Evolutionary conservation across 1,140 invertebrate genomes (phyloP).

Genomic region (Arion vulgaris): DNA sequence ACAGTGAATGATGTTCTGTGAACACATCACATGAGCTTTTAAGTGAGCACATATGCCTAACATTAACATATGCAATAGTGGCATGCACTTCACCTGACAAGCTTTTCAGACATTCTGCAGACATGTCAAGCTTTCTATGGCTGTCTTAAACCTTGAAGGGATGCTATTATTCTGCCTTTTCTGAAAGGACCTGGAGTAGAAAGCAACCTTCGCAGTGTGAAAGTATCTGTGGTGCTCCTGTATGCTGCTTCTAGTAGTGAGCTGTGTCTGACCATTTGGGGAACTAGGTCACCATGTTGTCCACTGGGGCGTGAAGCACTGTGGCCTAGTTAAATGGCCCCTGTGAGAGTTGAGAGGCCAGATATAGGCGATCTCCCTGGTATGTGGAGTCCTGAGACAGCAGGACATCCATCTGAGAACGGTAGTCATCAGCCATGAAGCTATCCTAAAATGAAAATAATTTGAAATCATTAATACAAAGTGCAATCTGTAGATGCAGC

Average conservation of each 20-base stretch:
- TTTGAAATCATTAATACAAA: no score
- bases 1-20: neutral
- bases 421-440: conserved; percentile 87
- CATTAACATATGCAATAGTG: neutral
- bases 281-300: conserved; percentile 14
- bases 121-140: neutral
- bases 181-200: conserved; percentile 6
- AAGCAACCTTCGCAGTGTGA: conserved; percentile 17
- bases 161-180: neutral
- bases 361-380: conserved; percentile 84
- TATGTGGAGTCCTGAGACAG: conserved; percentile 96
- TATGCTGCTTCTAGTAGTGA: conserved; percentile 30
- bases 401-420: conserved; percentile 94
- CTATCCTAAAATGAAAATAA: conserved; percentile 80
- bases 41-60: neutral
- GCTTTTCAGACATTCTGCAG: conserved; percentile 17
- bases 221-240: conserved; percentile 15
- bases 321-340: conserved; percentile 70
- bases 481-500: no score
- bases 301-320: conserved; percentile 28
- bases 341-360: conserved; percentile 76
- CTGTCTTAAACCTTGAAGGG: neutral
- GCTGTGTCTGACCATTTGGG: conserved; percentile 32
- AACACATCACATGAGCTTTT: neutral
- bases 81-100: neutral